Percentiles rank a stretch among this genome's conserved stretches.
These are phyloP conservation scores for Alexandromys oeconomus DNA, from an alignment of 2,797 vertebrate genomes.

Conservation along the genomic window DNA sequence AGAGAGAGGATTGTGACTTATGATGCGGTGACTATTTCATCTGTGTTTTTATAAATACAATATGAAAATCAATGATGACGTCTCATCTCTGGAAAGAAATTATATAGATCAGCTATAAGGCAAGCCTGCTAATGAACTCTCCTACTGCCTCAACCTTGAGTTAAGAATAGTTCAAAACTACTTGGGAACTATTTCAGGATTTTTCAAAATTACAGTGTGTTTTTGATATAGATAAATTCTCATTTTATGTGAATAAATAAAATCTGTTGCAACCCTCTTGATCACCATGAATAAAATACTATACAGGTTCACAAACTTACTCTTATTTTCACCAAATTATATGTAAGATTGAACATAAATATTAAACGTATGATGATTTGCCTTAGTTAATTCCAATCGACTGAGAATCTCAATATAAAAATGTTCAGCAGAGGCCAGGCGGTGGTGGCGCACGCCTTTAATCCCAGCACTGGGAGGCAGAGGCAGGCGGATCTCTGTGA, in stretches of 20 bases:
- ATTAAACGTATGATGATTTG: not conserved
- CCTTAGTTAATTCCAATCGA: not conserved
- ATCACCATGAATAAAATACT: not conserved
- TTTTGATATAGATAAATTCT: not conserved
- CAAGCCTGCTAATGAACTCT: not conserved
- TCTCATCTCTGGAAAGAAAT: not conserved
- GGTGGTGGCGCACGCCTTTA: too few species aligned
- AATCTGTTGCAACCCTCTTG: not conserved
- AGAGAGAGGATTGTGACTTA: not conserved
- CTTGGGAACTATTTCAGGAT: not conserved
- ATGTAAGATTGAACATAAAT: conserved; percentile 17
- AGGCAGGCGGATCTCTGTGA: too few species aligned
- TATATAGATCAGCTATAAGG: conserved; percentile 18
- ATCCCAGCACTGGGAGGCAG: too few species aligned
- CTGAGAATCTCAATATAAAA: not conserved
- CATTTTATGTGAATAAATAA: not conserved
- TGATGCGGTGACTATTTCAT: not conserved
- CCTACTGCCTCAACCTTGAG: conserved; percentile 3
- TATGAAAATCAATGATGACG: conserved; percentile 13
- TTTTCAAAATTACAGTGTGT: conserved; percentile 23
- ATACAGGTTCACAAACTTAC: not conserved
- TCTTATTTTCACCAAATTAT: conserved; percentile 41
- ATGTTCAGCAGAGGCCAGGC: not conserved
- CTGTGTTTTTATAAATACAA: conserved; percentile 32
- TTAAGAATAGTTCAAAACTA: conserved; percentile 52